Conservation (phyloP, 2,797 vertebrate genomes). For the Eutrigla gurnardus region DNA sequence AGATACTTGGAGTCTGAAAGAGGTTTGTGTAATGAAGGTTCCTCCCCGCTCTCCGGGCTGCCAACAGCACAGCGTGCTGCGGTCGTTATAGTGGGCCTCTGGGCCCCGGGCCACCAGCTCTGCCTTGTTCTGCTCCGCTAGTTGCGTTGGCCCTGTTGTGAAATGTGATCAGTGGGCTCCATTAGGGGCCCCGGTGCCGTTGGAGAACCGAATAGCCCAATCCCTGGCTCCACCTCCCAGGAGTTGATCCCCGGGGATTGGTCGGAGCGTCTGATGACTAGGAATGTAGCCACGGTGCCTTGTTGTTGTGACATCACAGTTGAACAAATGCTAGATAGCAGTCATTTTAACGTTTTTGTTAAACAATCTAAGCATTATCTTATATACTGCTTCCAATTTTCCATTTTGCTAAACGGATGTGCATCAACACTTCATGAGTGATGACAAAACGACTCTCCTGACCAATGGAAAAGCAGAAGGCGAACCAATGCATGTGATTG, state of each 20-base stretch:
- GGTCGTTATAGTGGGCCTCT: conserved; percentile 58
- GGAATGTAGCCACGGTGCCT: conserved; percentile 2
- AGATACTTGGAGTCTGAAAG: conserved; percentile 28
- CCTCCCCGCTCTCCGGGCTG: conserved; percentile 34
- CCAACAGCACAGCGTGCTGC: conserved; percentile 35
- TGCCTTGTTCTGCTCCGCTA: conserved; percentile 58
- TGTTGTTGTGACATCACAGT: conserved; percentile 46
- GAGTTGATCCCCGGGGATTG: conserved; percentile 49
- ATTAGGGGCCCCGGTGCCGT: conserved; percentile 55
- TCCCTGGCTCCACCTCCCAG: conserved; percentile 44
- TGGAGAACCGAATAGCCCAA: conserved; percentile 31
- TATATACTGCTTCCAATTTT: background rate
- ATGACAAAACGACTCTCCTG: background rate
- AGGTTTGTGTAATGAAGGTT: conserved; percentile 42
- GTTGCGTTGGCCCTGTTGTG: conserved; percentile 57
- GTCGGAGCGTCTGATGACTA: conserved; percentile 38
- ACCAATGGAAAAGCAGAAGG: background rate
- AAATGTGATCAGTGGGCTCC: conserved; percentile 74
- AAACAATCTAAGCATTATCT: no score
- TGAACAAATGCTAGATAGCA: conserved; percentile 27
- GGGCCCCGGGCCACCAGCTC: conserved; percentile 59
- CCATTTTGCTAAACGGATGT: background rate
- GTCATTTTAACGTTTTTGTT: no score
- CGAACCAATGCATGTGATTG: background rate
- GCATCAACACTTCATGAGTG: background rate